Conservation (phyloP, 2,797 vertebrate genomes). For the Macropus fuliginosus region DNA sequence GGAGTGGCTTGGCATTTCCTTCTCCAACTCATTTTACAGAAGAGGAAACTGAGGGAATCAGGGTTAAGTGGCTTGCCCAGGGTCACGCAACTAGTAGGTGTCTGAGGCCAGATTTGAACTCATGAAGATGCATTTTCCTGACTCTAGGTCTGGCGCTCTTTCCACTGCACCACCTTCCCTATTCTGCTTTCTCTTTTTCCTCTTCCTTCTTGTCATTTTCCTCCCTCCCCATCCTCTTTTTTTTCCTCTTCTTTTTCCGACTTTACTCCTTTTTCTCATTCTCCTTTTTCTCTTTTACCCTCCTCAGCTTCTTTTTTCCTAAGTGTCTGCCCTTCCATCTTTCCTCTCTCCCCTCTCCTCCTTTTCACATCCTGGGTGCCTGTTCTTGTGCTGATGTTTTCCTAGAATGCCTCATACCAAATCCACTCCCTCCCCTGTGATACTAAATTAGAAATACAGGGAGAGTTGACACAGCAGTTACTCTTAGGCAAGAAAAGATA, state of each 20-base stretch:
- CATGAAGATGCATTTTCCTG: not conserved
- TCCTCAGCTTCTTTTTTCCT: constrained; percentile 3
- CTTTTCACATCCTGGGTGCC: constrained; percentile 3
- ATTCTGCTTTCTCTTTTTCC: not conserved
- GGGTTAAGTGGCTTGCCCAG: not conserved
- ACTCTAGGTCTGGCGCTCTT: not conserved
- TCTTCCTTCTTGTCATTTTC: not conserved
- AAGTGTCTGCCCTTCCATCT: not conserved
- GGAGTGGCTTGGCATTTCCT: not conserved
- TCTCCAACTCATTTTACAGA: not conserved
- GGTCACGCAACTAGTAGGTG: not conserved
- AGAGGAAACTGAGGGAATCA: not conserved
- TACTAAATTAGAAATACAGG: constrained; percentile 53
- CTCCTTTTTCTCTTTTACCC: constrained; percentile 27
- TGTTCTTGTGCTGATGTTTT: constrained; percentile 22
- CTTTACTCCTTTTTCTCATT: not conserved
- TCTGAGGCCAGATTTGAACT: not conserved
- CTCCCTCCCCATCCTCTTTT: not conserved
- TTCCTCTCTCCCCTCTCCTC: not conserved
- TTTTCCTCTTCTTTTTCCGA: not conserved
- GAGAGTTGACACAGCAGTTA: constrained; percentile 49
- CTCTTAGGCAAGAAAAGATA: constrained; percentile 69
- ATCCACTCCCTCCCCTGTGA: constrained; percentile 11
- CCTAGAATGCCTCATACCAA: constrained; percentile 51
- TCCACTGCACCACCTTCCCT: not conserved